Conservation (phyloP, 2,888 invertebrate genomes). For the Scelioninae gen. 1 region DNA sequence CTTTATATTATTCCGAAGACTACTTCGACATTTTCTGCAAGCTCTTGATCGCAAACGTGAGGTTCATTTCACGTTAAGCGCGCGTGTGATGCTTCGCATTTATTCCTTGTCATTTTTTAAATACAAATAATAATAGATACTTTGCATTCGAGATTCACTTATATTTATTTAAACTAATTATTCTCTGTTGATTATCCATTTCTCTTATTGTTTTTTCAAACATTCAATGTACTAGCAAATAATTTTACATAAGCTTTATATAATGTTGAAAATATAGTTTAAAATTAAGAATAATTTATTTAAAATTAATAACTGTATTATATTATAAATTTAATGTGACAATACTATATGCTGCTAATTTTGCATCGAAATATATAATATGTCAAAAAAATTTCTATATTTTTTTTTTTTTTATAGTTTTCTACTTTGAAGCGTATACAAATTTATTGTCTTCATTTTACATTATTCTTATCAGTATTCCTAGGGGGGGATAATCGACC, state of each 20-base stretch:
- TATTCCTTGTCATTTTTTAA: slow-evolving; percentile 9
- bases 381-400: no score
- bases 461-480: slow-evolving; percentile 31
- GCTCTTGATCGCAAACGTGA: slow-evolving; percentile 22
- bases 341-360: no score
- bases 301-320: no score
- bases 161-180: not conserved
- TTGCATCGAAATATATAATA: no score
- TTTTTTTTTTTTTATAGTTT: no score
- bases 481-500: slow-evolving; percentile 3
- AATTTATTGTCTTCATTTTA: not conserved
- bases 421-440: slow-evolving; percentile 5
- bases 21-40: slow-evolving; percentile 45
- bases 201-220: no score
- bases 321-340: no score
- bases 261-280: no score
- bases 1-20: slow-evolving; percentile 1
- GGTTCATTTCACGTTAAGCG: slow-evolving; percentile 2
- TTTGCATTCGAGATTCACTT: not conserved
- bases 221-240: no score
- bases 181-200: no score
- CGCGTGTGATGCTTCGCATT: slow-evolving; percentile 11
- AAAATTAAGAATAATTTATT: no score
- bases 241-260: no score
- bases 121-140: not conserved